Base-by-base conservation (phyloP, 2,888 invertebrate species). In the Ormyrus pomaceus region DNA sequence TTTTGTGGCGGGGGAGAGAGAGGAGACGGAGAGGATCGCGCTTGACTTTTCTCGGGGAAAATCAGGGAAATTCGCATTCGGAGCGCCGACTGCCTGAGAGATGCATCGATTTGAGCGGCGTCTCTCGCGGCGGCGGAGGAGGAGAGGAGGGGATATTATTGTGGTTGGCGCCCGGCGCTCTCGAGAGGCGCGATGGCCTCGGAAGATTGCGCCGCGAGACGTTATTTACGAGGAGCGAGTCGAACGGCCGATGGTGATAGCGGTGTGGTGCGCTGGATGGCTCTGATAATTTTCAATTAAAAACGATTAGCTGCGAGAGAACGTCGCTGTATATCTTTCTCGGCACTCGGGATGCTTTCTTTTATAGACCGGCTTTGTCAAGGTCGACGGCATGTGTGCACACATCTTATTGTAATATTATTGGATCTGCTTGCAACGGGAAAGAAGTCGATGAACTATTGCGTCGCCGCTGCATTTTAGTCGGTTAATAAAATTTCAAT, bases 271-370 rank as follows among this genome's bases (percentile, higher is more conserved):
- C 34, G 34, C 34, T 34, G 53, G 51, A 56, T 62, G 6, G 70
- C 53, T 34, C 19, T 11, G 77, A 74, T 82, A 77, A 82, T 82
- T 77, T 81, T 82, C 82, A 82, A 82, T 82, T 81, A 82, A 82
- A 79, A 69, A 53, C 66, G 58, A 81, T 75, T 78, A 77, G 61
- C 19, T 51, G 58, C 8, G 13, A 9, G 51, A 61, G 51, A 61
- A 58, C 64, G 69, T 34, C 58, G 50, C 48, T 66, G 56, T 56
- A 51, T 68, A 76, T 61, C 34, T 34, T 4, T 2, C 34, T 4
- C 3, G 34, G 34, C 34, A 4, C 34, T 34, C 34, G 34, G 34
- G 34, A 4, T 34, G 34, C 34, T 34, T 34, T 34, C 34, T 34
- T 34, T 34, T 34, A 34, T 2, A 4, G 34, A 34, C 34, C 34